A percentile compares a stretch with the other conserved stretches of the same genome.
Conservation (phyloP, 2,113 vertebrate genomes). For the Dolichotis patagonum region DNA sequence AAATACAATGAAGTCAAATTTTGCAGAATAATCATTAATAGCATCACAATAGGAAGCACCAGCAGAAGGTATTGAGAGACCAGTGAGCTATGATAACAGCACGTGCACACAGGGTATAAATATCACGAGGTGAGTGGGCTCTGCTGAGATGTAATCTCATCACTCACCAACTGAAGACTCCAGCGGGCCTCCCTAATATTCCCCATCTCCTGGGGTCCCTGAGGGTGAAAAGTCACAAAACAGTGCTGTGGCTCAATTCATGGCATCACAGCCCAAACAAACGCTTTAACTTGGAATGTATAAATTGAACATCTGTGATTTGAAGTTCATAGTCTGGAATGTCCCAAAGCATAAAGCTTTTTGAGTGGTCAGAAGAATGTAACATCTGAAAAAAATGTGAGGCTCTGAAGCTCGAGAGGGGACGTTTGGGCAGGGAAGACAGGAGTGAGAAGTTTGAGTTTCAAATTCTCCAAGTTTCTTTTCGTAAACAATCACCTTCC, state of each 20-base stretch:
- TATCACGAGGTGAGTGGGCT: neutral
- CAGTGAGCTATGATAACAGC: neutral
- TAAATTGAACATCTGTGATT: neutral
- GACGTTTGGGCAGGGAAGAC: neutral
- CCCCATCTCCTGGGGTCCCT: rapidly evolving
- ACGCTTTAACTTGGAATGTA: neutral
- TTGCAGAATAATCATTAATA: neutral
- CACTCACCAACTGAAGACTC: neutral
- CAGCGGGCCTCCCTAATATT: neutral
- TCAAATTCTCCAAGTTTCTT: neutral
- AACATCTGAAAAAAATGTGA: too few relatives aligned
- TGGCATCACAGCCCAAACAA: neutral
- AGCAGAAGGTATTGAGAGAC: neutral
- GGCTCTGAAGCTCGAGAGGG: neutral
- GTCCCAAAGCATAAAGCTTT: neutral
- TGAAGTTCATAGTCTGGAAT: neutral
- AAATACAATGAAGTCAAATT: neutral
- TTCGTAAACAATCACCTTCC: too few relatives aligned
- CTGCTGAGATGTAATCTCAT: neutral
- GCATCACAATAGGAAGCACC: neutral
- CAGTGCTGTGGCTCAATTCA: neutral
- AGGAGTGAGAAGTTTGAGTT: neutral
- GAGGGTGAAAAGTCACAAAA: neutral
- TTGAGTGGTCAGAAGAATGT: neutral
- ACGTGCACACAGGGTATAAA: neutral